These are phyloP conservation scores for Mizuhopecten yessoensis DNA, from an alignment of 1,140 invertebrate genomes.

Conservation along the genomic window DNA sequence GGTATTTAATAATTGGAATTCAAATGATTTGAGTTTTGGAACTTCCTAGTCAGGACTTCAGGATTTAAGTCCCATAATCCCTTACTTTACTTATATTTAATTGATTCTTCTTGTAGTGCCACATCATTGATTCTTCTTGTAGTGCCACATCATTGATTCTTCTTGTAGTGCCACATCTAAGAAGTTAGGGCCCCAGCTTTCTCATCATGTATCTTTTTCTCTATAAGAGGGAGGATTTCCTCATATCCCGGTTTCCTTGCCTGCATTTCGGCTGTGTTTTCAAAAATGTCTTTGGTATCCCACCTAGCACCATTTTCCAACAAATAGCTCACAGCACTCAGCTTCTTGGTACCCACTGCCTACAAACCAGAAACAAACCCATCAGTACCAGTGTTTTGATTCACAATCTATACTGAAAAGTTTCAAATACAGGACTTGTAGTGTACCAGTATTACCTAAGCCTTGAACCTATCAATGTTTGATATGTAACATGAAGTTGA, in stretches of 20 bases:
- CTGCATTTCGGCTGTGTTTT: constrained; percentile 62
- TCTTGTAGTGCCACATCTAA: not conserved
- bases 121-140: not conserved
- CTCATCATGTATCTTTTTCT: not conserved
- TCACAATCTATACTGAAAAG: too few relatives aligned
- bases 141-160: not conserved
- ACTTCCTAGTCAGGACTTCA: too few relatives aligned
- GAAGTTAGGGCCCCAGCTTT: not conserved
- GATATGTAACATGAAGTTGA: too few relatives aligned
- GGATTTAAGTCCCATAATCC: too few relatives aligned
- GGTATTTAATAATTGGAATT: too few relatives aligned
- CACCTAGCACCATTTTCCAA: constrained; percentile 64
- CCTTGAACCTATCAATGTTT: too few relatives aligned
- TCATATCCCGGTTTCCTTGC: constrained; percentile 59
- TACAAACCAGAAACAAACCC: constrained; percentile 43
- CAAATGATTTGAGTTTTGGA: too few relatives aligned
- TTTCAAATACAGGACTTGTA: too few relatives aligned
- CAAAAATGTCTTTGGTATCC: constrained; percentile 68
- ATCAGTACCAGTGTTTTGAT: too few relatives aligned
- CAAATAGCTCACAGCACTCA: constrained; percentile 60
- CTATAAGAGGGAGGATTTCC: constrained; percentile 62
- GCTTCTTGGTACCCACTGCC: constrained; percentile 63
- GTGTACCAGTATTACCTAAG: too few relatives aligned
- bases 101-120: too few relatives aligned
- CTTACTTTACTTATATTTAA: too few relatives aligned